Conservation (phyloP, 2,888 invertebrate species). For the Microctonus hyperodae region DNA sequence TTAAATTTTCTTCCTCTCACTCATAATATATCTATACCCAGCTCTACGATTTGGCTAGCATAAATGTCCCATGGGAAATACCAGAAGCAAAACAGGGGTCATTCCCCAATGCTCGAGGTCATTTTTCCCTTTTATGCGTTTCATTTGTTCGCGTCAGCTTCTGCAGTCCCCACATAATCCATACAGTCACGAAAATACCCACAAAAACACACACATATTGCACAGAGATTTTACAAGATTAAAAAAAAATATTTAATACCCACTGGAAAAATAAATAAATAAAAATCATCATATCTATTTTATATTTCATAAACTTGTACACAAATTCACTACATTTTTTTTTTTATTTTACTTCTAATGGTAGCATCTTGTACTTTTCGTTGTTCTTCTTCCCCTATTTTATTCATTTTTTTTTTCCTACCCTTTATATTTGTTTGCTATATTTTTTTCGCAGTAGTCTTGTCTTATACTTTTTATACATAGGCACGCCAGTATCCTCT, state of each 20-base stretch:
- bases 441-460: background rate
- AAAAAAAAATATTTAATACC: too few species aligned
- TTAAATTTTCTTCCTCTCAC: background rate
- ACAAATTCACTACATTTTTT: background rate
- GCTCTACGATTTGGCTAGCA: slow-evolving; percentile 22
- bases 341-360: background rate
- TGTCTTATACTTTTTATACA: background rate
- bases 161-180: slow-evolving; percentile 41
- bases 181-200: too few species aligned
- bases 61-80: slow-evolving; percentile 31
- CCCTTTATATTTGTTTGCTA: background rate
- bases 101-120: slow-evolving; percentile 49
- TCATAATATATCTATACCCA: background rate
- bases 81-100: slow-evolving; percentile 26
- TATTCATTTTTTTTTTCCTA: background rate
- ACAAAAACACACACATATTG: too few species aligned
- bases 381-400: too few species aligned
- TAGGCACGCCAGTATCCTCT: slow-evolving; percentile 40
- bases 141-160: slow-evolving; percentile 59
- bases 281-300: too few species aligned
- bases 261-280: too few species aligned
- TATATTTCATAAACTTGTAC: background rate
- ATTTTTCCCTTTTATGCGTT: slow-evolving; percentile 61
- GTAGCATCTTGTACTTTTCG: background rate
- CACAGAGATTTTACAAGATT: too few species aligned